phyloP scores from a whole-genome alignment of 2,888 invertebrate genomes.

The Polyommatus iphigenia region DNA sequence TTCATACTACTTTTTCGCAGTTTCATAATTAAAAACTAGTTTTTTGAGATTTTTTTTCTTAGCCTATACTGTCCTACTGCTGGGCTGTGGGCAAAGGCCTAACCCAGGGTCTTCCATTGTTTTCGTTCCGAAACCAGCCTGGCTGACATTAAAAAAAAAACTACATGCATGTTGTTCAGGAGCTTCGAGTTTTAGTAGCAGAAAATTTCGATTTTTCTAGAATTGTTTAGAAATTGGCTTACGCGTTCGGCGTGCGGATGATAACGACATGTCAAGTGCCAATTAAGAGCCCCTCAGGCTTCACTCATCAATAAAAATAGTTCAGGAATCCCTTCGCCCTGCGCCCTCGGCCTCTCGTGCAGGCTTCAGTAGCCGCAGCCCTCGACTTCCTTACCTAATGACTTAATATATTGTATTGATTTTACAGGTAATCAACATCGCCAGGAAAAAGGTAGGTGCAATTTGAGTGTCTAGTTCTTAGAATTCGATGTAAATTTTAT shows the following conservation, averaged over 20 bases:
- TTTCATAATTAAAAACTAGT: too few relatives aligned
- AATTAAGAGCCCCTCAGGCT: slow-evolving; percentile 19
- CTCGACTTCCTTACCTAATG: slow-evolving; percentile 30
- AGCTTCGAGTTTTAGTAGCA: not conserved
- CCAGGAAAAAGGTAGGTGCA: not conserved
- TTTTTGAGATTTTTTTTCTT: too few relatives aligned
- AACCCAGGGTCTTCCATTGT: too few relatives aligned
- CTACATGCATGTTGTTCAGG: not conserved
- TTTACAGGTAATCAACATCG: not conserved
- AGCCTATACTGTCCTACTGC: too few relatives aligned
- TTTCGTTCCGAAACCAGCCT: too few relatives aligned
- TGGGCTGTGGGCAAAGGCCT: too few relatives aligned
- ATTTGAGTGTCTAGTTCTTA: not conserved
- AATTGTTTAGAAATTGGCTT: slow-evolving; percentile 16
- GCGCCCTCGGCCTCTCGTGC: not conserved
- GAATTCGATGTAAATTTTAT: not conserved
- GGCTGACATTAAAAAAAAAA: not conserved
- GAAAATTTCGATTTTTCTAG: not conserved
- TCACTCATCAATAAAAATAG: slow-evolving; percentile 23
- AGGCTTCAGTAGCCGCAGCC: slow-evolving; percentile 23
- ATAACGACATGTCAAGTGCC: slow-evolving; percentile 19
- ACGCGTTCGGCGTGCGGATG: slow-evolving; percentile 15
- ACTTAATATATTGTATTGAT: slow-evolving; percentile 21
- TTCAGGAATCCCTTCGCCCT: slow-evolving; percentile 18
- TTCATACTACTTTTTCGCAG: too few relatives aligned